Evolutionary conservation across 2,113 vertebrate species (phyloP).

Genomic region (Aptenodytes forsteri): DNA sequence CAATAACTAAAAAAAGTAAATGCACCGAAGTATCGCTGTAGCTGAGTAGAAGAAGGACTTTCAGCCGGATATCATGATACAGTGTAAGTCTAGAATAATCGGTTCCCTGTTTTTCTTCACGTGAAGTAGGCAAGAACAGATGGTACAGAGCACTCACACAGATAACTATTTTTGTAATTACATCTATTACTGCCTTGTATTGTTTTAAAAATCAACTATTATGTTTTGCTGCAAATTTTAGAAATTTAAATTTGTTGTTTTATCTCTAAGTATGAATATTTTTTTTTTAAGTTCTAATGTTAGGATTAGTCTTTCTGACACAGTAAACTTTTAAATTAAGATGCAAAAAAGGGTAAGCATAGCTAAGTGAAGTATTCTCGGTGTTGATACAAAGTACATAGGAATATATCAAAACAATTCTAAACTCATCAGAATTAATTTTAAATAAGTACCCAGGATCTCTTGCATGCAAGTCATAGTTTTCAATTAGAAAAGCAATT

Average conservation of each 20-base stretch:
- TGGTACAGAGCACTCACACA: background rate
- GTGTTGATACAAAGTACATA: background rate
- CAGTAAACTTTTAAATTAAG: background rate
- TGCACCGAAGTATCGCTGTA: background rate
- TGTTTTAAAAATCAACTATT: background rate
- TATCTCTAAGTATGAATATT: background rate
- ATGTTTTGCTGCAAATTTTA: background rate
- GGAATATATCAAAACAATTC: background rate
- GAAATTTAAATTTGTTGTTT: background rate
- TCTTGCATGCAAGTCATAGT: background rate
- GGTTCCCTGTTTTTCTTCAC: background rate
- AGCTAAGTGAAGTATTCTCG: background rate
- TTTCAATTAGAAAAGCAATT: background rate
- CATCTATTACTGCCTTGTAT: background rate
- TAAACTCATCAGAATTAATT: background rate
- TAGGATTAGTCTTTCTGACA: background rate
- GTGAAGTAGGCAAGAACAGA: background rate
- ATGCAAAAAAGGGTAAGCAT: background rate
- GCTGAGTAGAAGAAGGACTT: background rate
- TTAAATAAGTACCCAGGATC: background rate
- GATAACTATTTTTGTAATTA: background rate
- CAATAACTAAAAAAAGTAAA: background rate
- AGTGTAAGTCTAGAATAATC: background rate
- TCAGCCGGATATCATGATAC: background rate
- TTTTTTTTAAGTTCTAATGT: background rate